phyloP scores from a whole-genome alignment of 1,140 invertebrate genomes.

The Arctopsyche grandis region DNA sequence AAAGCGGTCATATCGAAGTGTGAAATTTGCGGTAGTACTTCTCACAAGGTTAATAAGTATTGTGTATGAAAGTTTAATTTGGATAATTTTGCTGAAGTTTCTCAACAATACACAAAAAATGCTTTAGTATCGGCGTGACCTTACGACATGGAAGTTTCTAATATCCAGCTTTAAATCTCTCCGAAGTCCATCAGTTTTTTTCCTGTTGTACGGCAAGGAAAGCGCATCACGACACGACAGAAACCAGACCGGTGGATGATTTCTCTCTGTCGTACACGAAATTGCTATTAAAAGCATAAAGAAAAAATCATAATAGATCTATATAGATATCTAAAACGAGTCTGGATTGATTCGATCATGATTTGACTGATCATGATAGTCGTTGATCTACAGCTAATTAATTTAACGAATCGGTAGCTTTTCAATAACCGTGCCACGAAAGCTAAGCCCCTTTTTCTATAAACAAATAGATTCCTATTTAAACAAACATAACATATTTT shows the following conservation, averaged over 20 bases:
- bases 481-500: no score
- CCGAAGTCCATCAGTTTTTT: slow-evolving; percentile 7
- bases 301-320: neutral
- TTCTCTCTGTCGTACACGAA: slow-evolving; percentile 22
- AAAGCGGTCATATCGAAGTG: no score
- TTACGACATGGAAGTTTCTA: slow-evolving; percentile 11
- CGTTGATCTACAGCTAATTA: neutral
- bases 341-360: neutral
- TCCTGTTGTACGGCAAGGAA: slow-evolving; percentile 15
- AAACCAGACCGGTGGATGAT: slow-evolving; percentile 16
- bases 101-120: neutral
- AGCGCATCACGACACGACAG: slow-evolving; percentile 28
- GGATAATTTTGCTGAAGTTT: no score
- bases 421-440: no score
- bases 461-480: no score
- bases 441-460: no score
- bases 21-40: no score
- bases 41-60: no score
- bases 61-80: no score
- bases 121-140: neutral
- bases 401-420: neutral
- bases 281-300: slow-evolving; percentile 17
- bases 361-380: neutral
- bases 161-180: neutral
- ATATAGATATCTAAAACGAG: neutral